Base-by-base conservation (phyloP, 2,113 vertebrate genomes). In the Tragulus kanchil region DNA sequence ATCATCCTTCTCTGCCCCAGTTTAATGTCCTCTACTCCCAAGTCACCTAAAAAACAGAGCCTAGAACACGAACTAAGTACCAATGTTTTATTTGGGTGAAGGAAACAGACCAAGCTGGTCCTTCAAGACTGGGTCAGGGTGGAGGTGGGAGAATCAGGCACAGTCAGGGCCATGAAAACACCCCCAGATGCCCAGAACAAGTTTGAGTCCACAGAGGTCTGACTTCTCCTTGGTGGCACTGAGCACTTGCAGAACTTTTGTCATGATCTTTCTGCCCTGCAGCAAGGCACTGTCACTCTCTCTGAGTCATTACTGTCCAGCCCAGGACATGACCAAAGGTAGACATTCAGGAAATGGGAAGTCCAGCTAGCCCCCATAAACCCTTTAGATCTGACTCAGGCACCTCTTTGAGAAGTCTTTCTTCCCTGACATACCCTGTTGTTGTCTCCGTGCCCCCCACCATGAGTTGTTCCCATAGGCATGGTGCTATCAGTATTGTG, bases 41-140 rank as follows among this genome's bases (percentile, higher is more conserved):
- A 45, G 3, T 67, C 50, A 91, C n/a, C 65, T 85, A 52, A 79
- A 67, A 96, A 82, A 87, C 8, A 89, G 8, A 92, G 45, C 62
- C 77, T 50, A 56, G 67, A 83, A 56, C 28, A 79, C 16, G 78
- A 78, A 58, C 23, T 26, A 82, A 62, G 71, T 23, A 69, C 14
- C 16, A 16, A 62, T 48, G 58, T 64, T 97, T 97, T 97, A 98
- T 97, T 96, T 45, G 73, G 48, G 56, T 52, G 31, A n/a, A 21
- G 50, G 15, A 9, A 69, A 90, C 3, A 45, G 71, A 86, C 36
- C 52, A 5, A 75, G 13, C 31, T 15, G 52, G 15, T n/a, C 10
- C 31, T 31, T 50, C 1, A 75, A 81, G 21, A 64, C 6, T 28
- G 48, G 36, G 15, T 73, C 28, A 21, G 8, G 21, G 52, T 26